These are phyloP conservation scores for Fulmarus glacialis DNA, from an alignment of 2,113 vertebrate species.

Conservation along the genomic window DNA sequence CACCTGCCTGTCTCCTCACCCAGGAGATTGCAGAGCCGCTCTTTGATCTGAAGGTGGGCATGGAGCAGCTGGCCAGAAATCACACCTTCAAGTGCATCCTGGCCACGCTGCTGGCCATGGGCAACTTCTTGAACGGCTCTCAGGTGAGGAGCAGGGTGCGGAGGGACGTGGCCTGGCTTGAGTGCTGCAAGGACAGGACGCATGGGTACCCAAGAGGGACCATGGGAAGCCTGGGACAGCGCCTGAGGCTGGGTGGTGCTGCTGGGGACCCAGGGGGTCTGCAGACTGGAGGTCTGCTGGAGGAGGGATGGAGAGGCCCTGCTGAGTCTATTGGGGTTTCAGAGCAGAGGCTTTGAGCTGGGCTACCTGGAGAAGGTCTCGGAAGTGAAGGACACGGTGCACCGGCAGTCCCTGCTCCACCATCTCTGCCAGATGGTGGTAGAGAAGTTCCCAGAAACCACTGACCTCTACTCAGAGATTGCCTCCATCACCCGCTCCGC, in stretches of 20 bases:
- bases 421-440: constrained; percentile 90
- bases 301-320: background rate
- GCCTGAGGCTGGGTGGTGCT: background rate
- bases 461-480: constrained; percentile 93
- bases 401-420: constrained; percentile 91
- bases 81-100: constrained; percentile 92
- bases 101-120: constrained; percentile 90
- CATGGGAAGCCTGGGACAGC: background rate
- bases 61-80: constrained; percentile 92
- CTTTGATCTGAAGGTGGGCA: constrained; percentile 93
- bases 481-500: constrained; percentile 89
- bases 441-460: constrained; percentile 87
- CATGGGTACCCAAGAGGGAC: background rate
- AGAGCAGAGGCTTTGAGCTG: constrained; percentile 95
- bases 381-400: constrained; percentile 96
- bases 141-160: constrained; percentile 74
- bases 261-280: background rate
- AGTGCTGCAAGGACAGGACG: background rate
- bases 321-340: constrained; percentile 30
- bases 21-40: constrained; percentile 95
- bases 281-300: background rate
- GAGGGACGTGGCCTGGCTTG: background rate
- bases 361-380: constrained; percentile 95
- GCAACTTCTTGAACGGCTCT: constrained; percentile 94
- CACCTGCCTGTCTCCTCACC: background rate